Evolutionary conservation across 2,797 vertebrate genomes (phyloP).

Genomic region (Chiroxiphia lanceolata): DNA sequence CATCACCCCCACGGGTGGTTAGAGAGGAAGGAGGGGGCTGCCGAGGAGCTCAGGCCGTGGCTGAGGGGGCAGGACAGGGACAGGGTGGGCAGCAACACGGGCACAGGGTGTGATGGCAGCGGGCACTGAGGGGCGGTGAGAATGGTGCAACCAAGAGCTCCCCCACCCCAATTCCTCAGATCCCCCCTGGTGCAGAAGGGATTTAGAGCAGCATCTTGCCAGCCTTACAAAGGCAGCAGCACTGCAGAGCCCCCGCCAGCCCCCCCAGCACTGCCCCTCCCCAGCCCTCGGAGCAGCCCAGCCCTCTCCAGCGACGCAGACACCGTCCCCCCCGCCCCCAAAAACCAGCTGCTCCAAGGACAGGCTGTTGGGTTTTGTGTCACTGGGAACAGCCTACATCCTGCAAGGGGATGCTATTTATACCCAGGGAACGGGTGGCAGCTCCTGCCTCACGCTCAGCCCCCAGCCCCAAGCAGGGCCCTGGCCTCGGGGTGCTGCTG

Average conservation of each 20-base stretch:
- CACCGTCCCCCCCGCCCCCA: not conserved
- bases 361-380: not conserved
- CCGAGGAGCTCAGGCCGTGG: not conserved
- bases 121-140: not conserved
- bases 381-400: not conserved
- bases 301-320: not conserved
- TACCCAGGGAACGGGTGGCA: not conserved
- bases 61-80: not conserved
- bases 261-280: not conserved
- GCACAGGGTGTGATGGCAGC: not conserved
- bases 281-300: not conserved
- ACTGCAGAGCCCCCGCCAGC: not conserved
- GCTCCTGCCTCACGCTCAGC: not conserved
- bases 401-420: not conserved
- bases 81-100: not conserved
- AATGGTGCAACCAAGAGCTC: rapidly evolving
- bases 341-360: slow-evolving; percentile 3
- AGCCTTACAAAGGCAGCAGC: not conserved
- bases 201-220: not conserved
- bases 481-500: not conserved
- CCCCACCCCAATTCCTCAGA: rapidly evolving
- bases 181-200: rapidly evolving
- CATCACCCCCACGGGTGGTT: rapidly evolving
- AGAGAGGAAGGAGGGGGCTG: not conserved
- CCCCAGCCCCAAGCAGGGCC: not conserved